Percentiles rank a stretch among this genome's conserved stretches.
phyloP scores from a whole-genome alignment of 2,113 vertebrate species.

The Chionis minor region DNA sequence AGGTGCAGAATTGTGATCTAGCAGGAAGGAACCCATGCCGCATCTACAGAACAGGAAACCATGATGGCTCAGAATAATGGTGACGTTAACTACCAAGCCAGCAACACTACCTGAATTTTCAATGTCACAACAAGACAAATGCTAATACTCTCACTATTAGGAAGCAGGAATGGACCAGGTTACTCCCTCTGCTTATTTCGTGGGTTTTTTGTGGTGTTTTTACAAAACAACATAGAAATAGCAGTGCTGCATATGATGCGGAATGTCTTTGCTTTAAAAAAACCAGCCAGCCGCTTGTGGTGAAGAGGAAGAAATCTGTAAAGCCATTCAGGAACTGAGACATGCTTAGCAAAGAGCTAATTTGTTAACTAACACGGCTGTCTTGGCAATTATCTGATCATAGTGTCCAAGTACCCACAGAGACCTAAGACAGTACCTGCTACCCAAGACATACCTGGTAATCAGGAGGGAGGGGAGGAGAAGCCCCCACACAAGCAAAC shows the following conservation, averaged over 20 bases:
- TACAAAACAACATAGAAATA: neutral
- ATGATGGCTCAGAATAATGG: neutral
- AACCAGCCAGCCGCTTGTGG: neutral
- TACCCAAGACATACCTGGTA: neutral
- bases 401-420: neutral
- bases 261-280: neutral
- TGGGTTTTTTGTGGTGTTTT: neutral
- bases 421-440: neutral
- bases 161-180: neutral
- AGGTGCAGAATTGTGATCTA: neutral
- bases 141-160: neutral
- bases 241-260: neutral
- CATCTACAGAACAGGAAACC: neutral
- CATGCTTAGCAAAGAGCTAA: neutral
- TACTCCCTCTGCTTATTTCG: neutral
- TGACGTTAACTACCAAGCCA: neutral
- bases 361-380: neutral
- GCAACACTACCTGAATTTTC: neutral
- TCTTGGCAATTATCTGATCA: neutral
- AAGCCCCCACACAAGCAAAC: neutral
- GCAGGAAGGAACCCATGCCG: neutral
- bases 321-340: neutral
- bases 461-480: neutral
- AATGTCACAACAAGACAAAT: neutral
- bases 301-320: neutral